Evolutionary conservation across 2,888 invertebrate genomes (phyloP), one percentile per base, ranked within the genome.

Genomic region (Cerceris ruficornis): DNA sequence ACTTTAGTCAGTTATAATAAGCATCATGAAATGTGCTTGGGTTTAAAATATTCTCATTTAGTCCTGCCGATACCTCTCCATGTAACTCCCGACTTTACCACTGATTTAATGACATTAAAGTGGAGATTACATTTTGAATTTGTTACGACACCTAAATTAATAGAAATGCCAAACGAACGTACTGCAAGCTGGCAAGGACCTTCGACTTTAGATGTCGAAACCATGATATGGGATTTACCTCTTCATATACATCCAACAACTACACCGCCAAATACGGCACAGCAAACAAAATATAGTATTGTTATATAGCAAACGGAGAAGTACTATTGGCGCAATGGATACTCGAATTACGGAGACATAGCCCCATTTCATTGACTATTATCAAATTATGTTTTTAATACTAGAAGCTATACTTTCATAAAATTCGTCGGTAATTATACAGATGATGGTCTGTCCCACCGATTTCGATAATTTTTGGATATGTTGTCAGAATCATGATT

Each of bases 101-200:
- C 98, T 11, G 96, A 98, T 90, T 94, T 98, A 95, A 98, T 99
- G 8, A 96, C 96, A 69, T 93, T 99, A 69, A 95, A 96, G 90
- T 99, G 99, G 99, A 95, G 97, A 61, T 94, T 99, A 42, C 99
- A 99, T 92, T 99, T 99, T 92, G 99, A 99, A 93, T 99, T 99
- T 93, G 99, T 98, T 0, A 98, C 97, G 0, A 96, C 96, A 77
- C 94, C 94, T 4, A 95, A 96, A 88, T 94, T 94, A 69, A 93
- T 96, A 65, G 93, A 94, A 76, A 94, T 95, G 41, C 94, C 94
- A 6, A 94, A 94, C 41, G 93, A 94, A 41, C 95, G 94, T 50
- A 94, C 94, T 70, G 93, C 92, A 14, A 94, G 94, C 15, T 98
- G 98, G 96, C 96, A 96, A 87, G 98, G 97, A 0, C 98, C 98